Base-by-base conservation (phyloP, 92 coral and sea anemone species). In the Meandrina meandrites region DNA sequence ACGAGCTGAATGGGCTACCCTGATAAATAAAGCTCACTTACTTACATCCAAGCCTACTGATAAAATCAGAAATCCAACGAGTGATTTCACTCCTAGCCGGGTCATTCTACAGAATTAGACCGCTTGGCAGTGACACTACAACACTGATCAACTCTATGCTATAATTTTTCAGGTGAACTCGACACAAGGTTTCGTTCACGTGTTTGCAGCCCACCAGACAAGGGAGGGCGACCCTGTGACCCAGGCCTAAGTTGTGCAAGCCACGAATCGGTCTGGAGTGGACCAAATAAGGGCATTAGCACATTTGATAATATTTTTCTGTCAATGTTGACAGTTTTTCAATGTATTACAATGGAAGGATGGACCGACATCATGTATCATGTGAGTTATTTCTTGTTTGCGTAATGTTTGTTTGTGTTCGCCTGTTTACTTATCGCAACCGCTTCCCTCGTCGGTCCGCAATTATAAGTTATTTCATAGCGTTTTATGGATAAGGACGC, bases 321-420 rank as follows among this genome's bases (percentile, higher is more conserved):
- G 51, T 94, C 99, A 0, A 96, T 96, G 99, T 80, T 96, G 57
- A 96, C 99, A 40, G 98, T 96, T 3, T 96, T 96, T 88, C 99
- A 96, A 81, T 96, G 99, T 66, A 96, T 96, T 17, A 96, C 99
- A 24, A 96, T 95, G 96, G 99, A 96, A 75, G 99, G 99, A 27
- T 96, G 99, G 99, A 96, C 99, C 22, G 98, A 94, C 37, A 92
- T 96, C 28, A 95, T 96, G 99, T 96, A 96, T 89, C 94, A 95
- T 81, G 99, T 96, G 84, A 87, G 99, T 94, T 14, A 40, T 40
- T 40, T 40, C 6, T 40, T 40, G 6, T 40, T 40, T 40, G 6
- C 2, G 6, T 40, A 3, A 68, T 31, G 37, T 31, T 15, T 34
- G 0, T 28, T 28, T 69, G 13, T 69, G 7, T 28, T 57, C 22